Evolutionary conservation across 2,113 vertebrate species (phyloP).

Genomic region (Castor canadensis): DNA sequence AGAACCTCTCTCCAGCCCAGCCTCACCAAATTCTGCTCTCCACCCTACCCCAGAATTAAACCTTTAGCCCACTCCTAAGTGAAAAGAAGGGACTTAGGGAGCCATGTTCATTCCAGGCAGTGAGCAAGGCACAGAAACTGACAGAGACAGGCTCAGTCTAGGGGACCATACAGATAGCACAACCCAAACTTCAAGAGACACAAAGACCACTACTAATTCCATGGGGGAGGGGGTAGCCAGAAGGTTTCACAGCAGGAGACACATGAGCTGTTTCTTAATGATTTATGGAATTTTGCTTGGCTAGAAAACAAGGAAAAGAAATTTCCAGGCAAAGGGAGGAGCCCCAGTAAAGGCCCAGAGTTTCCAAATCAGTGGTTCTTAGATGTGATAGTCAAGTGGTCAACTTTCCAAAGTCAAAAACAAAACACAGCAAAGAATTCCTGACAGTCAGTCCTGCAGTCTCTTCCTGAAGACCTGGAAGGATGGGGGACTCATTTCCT

Average conservation of each 20-base stretch:
- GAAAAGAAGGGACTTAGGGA: background rate
- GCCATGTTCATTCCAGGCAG: background rate
- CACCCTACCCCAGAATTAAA: background rate
- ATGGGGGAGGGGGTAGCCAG: background rate
- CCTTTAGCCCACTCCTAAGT: background rate
- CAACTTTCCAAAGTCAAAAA: background rate
- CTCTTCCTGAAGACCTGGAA: background rate
- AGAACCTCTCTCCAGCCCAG: no score
- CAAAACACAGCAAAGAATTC: background rate
- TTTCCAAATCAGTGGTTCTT: background rate
- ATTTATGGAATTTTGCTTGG: background rate
- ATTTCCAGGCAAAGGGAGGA: background rate
- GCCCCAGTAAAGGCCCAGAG: background rate
- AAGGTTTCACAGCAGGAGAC: background rate
- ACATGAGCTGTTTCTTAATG: background rate
- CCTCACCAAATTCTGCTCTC: background rate
- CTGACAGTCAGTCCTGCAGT: background rate
- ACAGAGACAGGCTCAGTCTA: background rate
- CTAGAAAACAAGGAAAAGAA: background rate
- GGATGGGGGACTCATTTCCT: rapidly evolving
- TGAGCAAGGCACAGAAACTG: background rate
- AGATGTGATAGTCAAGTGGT: background rate
- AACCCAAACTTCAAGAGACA: background rate
- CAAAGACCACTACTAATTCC: no score
- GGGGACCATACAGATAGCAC: background rate